Evolutionary conservation across 2,113 vertebrate species (phyloP).

Genomic region (Naja naja): DNA sequence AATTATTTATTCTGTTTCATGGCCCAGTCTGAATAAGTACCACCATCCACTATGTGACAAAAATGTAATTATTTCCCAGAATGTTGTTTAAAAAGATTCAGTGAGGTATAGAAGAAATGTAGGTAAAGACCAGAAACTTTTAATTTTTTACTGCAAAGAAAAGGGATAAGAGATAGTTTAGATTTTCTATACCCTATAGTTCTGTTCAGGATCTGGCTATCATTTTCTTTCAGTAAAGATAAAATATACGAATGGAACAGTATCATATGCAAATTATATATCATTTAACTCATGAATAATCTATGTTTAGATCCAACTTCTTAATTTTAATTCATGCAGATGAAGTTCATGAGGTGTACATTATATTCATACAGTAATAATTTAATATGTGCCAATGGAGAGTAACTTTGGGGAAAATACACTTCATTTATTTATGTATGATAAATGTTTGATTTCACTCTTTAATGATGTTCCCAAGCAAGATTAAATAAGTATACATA

Average conservation of each 20-base stretch:
- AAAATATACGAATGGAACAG: neutral
- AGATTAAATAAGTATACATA: neutral
- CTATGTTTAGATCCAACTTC: neutral
- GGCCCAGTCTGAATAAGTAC: neutral
- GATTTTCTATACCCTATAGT: neutral
- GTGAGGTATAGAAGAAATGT: neutral
- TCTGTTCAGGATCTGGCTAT: neutral
- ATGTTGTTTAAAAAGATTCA: neutral
- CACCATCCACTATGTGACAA: neutral
- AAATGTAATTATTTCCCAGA: neutral
- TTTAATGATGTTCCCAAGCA: neutral
- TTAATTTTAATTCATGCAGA: neutral
- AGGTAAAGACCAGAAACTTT: neutral
- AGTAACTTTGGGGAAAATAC: neutral
- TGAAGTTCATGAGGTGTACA: neutral
- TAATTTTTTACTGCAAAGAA: neutral
- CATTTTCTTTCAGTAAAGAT: neutral
- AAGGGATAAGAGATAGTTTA: neutral
- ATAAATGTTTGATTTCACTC: neutral
- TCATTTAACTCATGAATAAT: neutral
- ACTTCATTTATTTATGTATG: neutral
- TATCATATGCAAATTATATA: neutral
- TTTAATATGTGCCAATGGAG: neutral
- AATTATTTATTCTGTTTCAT: neutral
- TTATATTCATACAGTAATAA: neutral